phyloP scores from a whole-genome alignment of 2,888 invertebrate species.

The Apodemia duryi region DNA sequence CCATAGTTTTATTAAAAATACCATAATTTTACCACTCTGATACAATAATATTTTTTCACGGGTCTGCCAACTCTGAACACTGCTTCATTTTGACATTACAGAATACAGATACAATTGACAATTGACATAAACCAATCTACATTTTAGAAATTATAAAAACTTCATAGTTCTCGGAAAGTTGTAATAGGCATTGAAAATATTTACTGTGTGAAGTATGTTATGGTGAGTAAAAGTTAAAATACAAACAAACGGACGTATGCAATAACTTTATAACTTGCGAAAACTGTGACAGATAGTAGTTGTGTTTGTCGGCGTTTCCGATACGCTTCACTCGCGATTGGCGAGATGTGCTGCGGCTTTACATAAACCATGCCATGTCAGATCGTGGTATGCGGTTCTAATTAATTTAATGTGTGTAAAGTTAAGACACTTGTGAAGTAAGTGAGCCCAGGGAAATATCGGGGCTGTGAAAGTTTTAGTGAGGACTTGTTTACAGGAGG shows the following conservation, averaged over 20 bases:
- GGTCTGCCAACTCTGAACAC: too few species aligned
- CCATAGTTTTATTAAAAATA: too few species aligned
- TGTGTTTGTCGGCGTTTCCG: conserved; percentile 54
- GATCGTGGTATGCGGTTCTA: conserved; percentile 64
- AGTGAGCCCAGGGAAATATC: conserved; percentile 48
- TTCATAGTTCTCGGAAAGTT: conserved; percentile 9
- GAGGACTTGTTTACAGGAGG: conserved; percentile 68
- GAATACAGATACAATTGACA: not conserved
- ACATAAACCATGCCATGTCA: conserved; percentile 64
- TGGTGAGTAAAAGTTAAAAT: conserved; percentile 12
- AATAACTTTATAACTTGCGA: not conserved
- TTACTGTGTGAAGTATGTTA: conserved; percentile 1
- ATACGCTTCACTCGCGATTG: conserved; percentile 42
- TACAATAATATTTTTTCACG: too few species aligned
- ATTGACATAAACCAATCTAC: not conserved
- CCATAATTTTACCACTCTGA: too few species aligned
- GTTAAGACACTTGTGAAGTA: conserved; percentile 40
- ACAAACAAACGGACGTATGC: not conserved
- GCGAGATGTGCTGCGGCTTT: conserved; percentile 31
- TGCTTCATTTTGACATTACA: not conserved
- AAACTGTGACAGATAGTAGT: not conserved
- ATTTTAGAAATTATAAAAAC: not conserved
- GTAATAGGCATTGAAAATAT: not conserved
- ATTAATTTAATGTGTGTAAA: conserved; percentile 62
- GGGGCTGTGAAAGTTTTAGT: conserved; percentile 62